A percentile compares a stretch with the other conserved stretches of the same genome.
These are phyloP conservation scores for Ictalurus punctatus DNA, from an alignment of 2,113 vertebrate species.

Conservation along the genomic window DNA sequence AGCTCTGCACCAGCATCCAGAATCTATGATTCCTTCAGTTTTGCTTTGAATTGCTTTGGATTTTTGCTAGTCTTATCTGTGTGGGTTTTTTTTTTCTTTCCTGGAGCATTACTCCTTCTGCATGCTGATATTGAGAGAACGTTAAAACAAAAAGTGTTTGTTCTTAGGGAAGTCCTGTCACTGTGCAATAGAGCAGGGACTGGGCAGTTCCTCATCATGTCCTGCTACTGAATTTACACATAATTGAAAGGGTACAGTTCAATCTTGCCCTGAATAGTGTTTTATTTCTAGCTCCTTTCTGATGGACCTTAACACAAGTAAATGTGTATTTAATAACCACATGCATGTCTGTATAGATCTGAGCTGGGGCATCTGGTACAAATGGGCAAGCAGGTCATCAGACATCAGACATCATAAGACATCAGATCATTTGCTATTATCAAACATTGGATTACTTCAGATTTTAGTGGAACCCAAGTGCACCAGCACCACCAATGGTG, in stretches of 20 bases:
- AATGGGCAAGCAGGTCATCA: not conserved
- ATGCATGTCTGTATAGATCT: not conserved
- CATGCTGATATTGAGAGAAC: conserved; percentile 35
- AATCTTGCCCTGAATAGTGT: not conserved
- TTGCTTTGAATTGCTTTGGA: conserved; percentile 10
- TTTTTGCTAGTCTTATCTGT: conserved; percentile 26
- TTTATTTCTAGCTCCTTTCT: not conserved
- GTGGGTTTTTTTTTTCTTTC: not conserved
- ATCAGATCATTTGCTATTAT: not conserved
- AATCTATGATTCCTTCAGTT: conserved; percentile 16
- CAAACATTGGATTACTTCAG: not conserved
- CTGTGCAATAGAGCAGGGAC: not conserved
- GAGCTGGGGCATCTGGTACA: not conserved
- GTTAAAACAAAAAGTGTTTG: not conserved
- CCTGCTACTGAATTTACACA: not conserved
- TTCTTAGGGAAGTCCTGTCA: not conserved
- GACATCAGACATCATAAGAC: no score
- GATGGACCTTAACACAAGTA: not conserved
- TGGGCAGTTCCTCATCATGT: not conserved
- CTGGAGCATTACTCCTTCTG: conserved; percentile 9
- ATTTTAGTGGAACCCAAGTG: not conserved
- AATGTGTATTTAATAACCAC: not conserved
- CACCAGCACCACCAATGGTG: not conserved
- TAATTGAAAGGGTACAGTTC: not conserved
- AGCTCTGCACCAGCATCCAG: not conserved